Evolutionary conservation across 2,797 vertebrate species (phyloP), one percentile per base, ranked within the genome.

Genomic region (Lagocephalus sceleratus): DNA sequence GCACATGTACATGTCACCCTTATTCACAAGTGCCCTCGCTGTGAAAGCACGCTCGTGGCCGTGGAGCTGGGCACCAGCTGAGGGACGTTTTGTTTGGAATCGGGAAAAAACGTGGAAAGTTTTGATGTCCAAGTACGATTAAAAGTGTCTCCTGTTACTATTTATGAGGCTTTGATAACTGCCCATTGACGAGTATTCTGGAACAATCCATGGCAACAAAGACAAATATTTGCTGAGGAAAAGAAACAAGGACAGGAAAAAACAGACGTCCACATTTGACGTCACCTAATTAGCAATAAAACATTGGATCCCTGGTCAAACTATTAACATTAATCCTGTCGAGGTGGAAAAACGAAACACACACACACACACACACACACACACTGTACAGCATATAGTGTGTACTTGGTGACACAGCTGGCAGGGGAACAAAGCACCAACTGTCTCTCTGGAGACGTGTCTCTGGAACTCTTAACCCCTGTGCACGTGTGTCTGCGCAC

Each of bases 251-350:
- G 26, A 3, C 5, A n/a, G 16, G 5, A 19, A n/a, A 42, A n/a
- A 42, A 42, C 40, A 19, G 16, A 19, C 16, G 7, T n/a, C 16
- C 16, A 42, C 15, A 42, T 3, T 5, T n/a, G 5, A 42, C 40
- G 1, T 41, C n/a, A 17, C 15, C 5, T 9, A 2, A 6, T 6
- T 7, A 10, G 40, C 2, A 1, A 42, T 10, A 17, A 19, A n/a
- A 42, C n/a, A 19, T n/a, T n/a, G 40, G 40, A 19, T 3, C n/a
- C 5, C 19, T 42, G 40, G 16, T 42, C 6, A 9, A 65, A 78
- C 70, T 76, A 81, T 45, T 44, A 62, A 84, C 79, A 53, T 79
- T 81, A 87, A 88, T 85, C n/a, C n/a, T n/a, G n/a, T n/a, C n/a
- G n/a, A 89, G 77, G 79, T 83, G 78, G 14, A 6, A 35, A n/a